phyloP scores from a whole-genome alignment of 2,888 invertebrate genomes.

The Drosophila macrospina region DNA sequence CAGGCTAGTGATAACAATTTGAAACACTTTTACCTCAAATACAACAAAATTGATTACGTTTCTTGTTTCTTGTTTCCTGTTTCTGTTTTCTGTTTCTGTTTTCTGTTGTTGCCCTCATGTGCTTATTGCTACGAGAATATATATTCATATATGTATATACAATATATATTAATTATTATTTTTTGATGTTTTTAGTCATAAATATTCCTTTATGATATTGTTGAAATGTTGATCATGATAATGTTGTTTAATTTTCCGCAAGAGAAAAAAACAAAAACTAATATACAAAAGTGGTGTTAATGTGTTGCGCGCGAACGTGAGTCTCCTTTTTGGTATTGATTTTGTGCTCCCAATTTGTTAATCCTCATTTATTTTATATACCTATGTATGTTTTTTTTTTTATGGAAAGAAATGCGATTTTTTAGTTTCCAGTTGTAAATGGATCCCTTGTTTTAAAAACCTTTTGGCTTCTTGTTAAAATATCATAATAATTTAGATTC shows the following conservation, averaged over 20 bases:
- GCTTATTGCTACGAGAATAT: conserved; percentile 65
- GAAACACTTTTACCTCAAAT: conserved; percentile 62
- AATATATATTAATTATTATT: conserved; percentile 43
- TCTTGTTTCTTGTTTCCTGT: conserved; percentile 66
- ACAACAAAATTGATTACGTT: conserved; percentile 49
- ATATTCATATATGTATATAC: conserved; percentile 26
- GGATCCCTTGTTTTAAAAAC: conserved; percentile 29
- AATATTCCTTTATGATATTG: conserved; percentile 49
- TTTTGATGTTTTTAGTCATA: conserved; percentile 47
- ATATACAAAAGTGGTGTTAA: conserved; percentile 73
- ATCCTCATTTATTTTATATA: conserved; percentile 50
- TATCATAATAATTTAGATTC: conserved; percentile 32
- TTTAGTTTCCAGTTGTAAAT: conserved; percentile 50
- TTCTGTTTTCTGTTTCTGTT: conserved; percentile 71
- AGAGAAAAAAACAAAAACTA: conserved; percentile 4
- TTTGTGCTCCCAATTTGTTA: conserved; percentile 71
- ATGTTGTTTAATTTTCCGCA: conserved; percentile 67
- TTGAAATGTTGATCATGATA: conserved; percentile 73
- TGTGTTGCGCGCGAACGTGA: conserved; percentile 82
- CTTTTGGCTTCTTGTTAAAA: conserved; percentile 29
- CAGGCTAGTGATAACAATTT: conserved; percentile 72
- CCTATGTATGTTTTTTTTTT: conserved; percentile 16
- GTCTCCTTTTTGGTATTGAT: conserved; percentile 81
- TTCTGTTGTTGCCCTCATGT: conserved; percentile 72
- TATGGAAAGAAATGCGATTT: conserved; percentile 55